Evolutionary conservation across 2,113 vertebrate species (phyloP), one percentile per base, ranked within the genome.

Genomic region (Corvus cornix): DNA sequence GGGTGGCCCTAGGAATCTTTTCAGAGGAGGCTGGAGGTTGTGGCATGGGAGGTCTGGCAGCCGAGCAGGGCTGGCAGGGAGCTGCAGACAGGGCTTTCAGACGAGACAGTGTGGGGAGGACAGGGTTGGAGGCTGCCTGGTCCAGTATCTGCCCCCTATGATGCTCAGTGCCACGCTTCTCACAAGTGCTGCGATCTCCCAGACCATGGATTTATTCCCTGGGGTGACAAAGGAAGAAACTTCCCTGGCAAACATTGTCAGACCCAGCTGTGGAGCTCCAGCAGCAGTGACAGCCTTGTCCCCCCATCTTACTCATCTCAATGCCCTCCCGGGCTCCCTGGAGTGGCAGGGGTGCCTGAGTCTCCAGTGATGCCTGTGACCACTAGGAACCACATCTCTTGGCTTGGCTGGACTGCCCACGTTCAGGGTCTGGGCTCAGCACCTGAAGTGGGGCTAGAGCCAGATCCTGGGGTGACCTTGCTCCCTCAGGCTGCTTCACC

Each of bases 391-490:
- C 5, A 5, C 5, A 2, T 39, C 15, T 33, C 35, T 13, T 1
- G 1, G 17, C 48, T 63, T 58, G 69, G 20, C 46, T 14, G 14
- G 35, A 27, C 43, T 70, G 60, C 60, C 44, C n/a, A 24, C 27
- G 10, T 22, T 46, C 2, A 6, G 58, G 44, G 11, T 75, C 59
- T 60, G 44, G 49, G 31, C 27, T 52, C 0, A 0, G 15, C 4
- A 14, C 49, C 62, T 68, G 37, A 31, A 66, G 6, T 17, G 21
- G 24, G 14, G 16, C 46, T 37, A 12, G 16, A 82, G 39, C 33
- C 2, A 5, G 39, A 43, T 22, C 13, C 16, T 26, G 46, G 46
- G 16, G 26, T 87, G 23, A 56, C 26, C 33, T 20, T 0, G 0
- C n/a, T 74, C 55, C 7, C 37, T 22, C 0, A 11, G 64, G 48